Conservation (phyloP, 2,888 invertebrate species). For the Microplitis manilae region DNA sequence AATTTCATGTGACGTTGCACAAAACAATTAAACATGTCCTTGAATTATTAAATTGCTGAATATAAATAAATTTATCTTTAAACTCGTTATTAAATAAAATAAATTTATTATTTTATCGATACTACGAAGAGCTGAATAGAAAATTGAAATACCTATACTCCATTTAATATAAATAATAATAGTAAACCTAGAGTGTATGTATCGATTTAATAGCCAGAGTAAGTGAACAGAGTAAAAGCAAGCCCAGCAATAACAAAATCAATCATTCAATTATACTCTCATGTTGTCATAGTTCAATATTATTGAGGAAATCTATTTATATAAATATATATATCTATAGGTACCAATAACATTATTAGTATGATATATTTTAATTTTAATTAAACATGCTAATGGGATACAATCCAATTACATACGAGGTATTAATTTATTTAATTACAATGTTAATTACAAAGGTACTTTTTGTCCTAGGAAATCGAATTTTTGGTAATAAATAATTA, state of each 20-base stretch:
- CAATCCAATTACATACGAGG: background rate
- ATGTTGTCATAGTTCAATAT: background rate
- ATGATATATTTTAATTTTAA: background rate
- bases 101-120: background rate
- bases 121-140: background rate
- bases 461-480: background rate
- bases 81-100: background rate
- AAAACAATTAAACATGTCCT: background rate
- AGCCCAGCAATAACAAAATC: background rate
- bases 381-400: background rate
- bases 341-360: background rate
- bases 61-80: background rate
- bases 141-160: background rate
- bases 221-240: background rate
- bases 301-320: background rate
- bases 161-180: background rate
- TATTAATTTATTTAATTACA: background rate
- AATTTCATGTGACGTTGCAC: background rate
- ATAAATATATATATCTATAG: background rate
- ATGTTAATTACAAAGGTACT: background rate
- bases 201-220: background rate
- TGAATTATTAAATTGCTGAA: background rate
- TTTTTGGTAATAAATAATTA: too few relatives aligned
- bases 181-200: background rate
- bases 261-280: background rate